Evolutionary conservation across 2,113 vertebrate species (phyloP), one percentile per base, ranked within the genome.

Genomic region (Prochilodus magdalenae): DNA sequence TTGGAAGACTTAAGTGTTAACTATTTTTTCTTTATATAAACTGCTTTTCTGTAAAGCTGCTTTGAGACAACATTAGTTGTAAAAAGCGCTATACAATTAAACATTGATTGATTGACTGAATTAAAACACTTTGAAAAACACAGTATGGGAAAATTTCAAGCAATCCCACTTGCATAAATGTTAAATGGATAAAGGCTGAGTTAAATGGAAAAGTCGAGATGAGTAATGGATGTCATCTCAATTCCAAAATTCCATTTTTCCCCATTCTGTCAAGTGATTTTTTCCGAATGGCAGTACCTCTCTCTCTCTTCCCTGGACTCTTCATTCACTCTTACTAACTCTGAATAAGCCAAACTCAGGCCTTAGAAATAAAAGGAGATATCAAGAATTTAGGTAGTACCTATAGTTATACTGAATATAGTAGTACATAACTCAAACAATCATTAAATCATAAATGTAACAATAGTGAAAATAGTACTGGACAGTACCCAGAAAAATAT

Each of bases 231-330:
- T 33, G 18, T 76, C 49, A 60, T 75, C 72, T 67, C 47, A 18
- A 16, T 59, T 82, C 67, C 75, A 44, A 67, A 75, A 74, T 75
- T 81, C 72, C 79, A 75, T 63, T 69, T 47, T n/a, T 20, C 22
- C 67, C 30, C 11, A 44, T 44, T 57, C 47, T 75, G 60, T 6
- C 53, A 57, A 63, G 62, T 44, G 40, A 44, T 44, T 44, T 76
- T n/a, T 62, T 22, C 47, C 44, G 30, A 36, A 26, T 29, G n/a
- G 26, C 72, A 57, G 59, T 20, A 44, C 14, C 55, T 62, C 36
- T 20, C 36, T 14, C 14, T 72, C 49, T 22, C 62, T 63, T 47
- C 60, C 40, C 26, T 18, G 16, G 6, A 16, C 40, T 11, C 18
- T 20, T 55, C 47, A 12, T 55, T 55, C 6, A 18, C 53, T n/a